These are phyloP conservation scores for Pasiphila rectangulata DNA, from an alignment of 2,888 invertebrate species.

Conservation along the genomic window DNA sequence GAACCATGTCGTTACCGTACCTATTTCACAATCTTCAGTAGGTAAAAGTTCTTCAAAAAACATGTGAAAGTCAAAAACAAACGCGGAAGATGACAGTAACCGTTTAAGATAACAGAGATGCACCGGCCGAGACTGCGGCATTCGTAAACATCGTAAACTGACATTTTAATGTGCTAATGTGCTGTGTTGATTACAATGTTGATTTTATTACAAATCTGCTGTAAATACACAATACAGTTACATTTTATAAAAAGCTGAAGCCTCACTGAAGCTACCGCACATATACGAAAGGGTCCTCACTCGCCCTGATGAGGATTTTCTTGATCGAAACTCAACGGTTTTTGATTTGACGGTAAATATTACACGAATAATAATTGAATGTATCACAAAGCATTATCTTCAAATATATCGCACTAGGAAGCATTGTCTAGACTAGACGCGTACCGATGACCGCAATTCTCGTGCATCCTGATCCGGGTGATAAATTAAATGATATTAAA, in stretches of 20 bases:
- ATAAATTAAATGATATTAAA: no score
- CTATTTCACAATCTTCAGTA: constrained; percentile 3
- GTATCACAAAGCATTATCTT: no score
- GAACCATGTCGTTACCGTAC: neutral
- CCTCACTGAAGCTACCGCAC: no score
- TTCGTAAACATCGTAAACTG: constrained; percentile 35
- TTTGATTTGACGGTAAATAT: no score
- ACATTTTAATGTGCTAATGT: constrained; percentile 16
- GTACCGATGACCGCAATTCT: no score
- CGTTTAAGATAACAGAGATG: constrained; percentile 28
- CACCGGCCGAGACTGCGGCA: constrained; percentile 25
- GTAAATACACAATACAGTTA: neutral
- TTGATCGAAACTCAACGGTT: no score
- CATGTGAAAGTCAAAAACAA: constrained; percentile 14
- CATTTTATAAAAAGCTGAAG: neutral
- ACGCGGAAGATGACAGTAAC: constrained; percentile 27
- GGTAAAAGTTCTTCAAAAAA: constrained; percentile 17
- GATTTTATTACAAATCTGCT: constrained; percentile 1
- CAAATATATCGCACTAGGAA: no score
- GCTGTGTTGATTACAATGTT: constrained; percentile 13
- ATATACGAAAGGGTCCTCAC: no score
- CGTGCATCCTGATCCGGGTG: no score
- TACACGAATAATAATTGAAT: no score
- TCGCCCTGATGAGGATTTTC: no score
- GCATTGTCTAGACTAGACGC: no score